Evolutionary conservation across 2,888 invertebrate genomes (phyloP).

Genomic region (Pandemis cinnamomeana): DNA sequence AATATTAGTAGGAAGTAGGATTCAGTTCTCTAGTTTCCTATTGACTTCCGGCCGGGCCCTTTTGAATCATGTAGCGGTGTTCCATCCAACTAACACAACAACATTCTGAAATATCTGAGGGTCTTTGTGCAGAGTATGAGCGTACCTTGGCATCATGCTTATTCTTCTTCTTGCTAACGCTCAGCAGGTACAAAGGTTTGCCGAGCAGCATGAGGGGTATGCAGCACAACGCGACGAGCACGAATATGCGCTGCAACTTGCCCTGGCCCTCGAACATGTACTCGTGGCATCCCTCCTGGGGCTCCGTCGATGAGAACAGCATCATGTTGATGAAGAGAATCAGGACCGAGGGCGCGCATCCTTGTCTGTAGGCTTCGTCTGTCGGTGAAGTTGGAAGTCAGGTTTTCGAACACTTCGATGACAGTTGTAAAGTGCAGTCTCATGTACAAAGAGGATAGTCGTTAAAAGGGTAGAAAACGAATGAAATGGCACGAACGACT

Average conservation of each 20-base stretch:
- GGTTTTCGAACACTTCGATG: not conserved
- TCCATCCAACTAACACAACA: too few relatives aligned
- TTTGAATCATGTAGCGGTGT: too few relatives aligned
- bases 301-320: constrained; percentile 88
- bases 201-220: constrained; percentile 97
- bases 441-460: too few relatives aligned
- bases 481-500: too few relatives aligned
- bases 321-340: constrained; percentile 99
- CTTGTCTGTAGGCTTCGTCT: constrained; percentile 71
- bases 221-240: constrained; percentile 91
- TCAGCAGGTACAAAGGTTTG: constrained; percentile 92
- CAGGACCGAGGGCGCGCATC: constrained; percentile 97
- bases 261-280: constrained; percentile 90
- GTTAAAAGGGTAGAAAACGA: too few relatives aligned
- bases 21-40: too few relatives aligned
- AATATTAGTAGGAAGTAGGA: too few relatives aligned
- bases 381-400: constrained; percentile 14
- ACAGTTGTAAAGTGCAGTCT: not conserved
- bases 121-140: too few relatives aligned
- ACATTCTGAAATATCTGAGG: too few relatives aligned
- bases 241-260: constrained; percentile 89
- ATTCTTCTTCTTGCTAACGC: constrained; percentile 69
- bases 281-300: constrained; percentile 80
- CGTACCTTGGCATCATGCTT: constrained; percentile 65
- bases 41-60: too few relatives aligned